phyloP scores from a whole-genome alignment of 2,113 vertebrate genomes.

The Rhabdomys dilectus region DNA sequence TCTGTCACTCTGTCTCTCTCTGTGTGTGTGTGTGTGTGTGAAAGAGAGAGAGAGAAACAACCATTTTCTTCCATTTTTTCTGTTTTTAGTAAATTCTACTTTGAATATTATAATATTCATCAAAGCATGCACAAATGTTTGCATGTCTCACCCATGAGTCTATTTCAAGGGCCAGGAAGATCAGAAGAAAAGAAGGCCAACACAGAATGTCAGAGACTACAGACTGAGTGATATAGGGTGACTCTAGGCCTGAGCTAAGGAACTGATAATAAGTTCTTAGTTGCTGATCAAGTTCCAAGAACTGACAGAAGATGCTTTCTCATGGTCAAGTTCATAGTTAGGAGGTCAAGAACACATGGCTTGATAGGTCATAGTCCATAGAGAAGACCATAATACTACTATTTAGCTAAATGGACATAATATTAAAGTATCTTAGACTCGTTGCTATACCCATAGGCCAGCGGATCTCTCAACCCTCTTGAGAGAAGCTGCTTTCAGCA shows the following conservation, averaged over 20 bases:
- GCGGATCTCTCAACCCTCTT: background rate
- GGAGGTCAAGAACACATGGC: background rate
- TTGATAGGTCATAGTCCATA: background rate
- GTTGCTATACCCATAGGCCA: background rate
- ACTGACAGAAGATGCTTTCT: background rate
- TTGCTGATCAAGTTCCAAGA: background rate
- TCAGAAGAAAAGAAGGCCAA: accelerated
- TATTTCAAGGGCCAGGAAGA: background rate
- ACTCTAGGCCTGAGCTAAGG: background rate
- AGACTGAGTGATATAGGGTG: background rate
- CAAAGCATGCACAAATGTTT: background rate
- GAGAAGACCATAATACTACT: background rate
- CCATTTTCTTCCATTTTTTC: background rate
- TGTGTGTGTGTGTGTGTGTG: background rate
- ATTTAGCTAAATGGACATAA: background rate
- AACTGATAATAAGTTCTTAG: background rate
- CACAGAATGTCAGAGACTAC: background rate
- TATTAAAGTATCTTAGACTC: background rate
- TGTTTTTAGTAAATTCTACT: background rate
- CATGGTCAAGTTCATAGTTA: background rate
- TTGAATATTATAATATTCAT: background rate
- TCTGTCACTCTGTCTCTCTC: no score
- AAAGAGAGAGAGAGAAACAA: no score
- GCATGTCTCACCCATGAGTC: accelerated
- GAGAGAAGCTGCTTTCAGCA: background rate